phyloP scores from a whole-genome alignment of 2,888 invertebrate genomes.

The Drosophila nr. fundita region DNA sequence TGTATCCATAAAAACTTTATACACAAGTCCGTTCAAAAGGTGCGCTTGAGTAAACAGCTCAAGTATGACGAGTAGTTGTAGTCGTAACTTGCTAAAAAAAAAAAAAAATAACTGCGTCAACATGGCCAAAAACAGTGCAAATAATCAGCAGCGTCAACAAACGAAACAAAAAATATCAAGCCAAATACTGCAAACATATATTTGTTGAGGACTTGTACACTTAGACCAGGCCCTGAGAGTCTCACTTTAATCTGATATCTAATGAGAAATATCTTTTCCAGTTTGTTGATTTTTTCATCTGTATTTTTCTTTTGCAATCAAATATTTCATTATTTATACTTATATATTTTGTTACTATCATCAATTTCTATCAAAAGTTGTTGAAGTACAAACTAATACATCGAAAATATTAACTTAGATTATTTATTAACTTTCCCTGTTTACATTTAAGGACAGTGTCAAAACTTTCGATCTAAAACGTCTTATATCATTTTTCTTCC shows the following conservation, averaged over 20 bases:
- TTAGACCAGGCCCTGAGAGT: background rate
- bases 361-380: background rate
- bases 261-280: no score
- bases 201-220: slow-evolving; percentile 31
- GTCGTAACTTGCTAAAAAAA: slow-evolving; percentile 26
- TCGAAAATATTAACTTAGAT: background rate
- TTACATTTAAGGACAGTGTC: background rate
- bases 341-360: background rate
- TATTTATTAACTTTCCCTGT: background rate
- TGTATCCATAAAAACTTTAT: slow-evolving; percentile 21
- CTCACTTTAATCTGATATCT: background rate
- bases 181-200: slow-evolving; percentile 17
- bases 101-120: slow-evolving; percentile 29
- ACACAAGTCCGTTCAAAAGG: slow-evolving; percentile 39
- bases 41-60: slow-evolving; percentile 61
- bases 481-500: background rate
- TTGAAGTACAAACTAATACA: background rate
- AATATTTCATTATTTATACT: background rate
- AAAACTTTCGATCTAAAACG: background rate
- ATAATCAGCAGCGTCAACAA: slow-evolving; percentile 16
- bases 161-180: slow-evolving; percentile 5
- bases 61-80: slow-evolving; percentile 25
- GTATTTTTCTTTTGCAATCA: background rate
- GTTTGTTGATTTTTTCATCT: background rate
- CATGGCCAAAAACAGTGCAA: slow-evolving; percentile 29